Evolutionary conservation across 2,888 invertebrate genomes (phyloP), one percentile per base, ranked within the genome.

Genomic region (Lithodes maja): DNA sequence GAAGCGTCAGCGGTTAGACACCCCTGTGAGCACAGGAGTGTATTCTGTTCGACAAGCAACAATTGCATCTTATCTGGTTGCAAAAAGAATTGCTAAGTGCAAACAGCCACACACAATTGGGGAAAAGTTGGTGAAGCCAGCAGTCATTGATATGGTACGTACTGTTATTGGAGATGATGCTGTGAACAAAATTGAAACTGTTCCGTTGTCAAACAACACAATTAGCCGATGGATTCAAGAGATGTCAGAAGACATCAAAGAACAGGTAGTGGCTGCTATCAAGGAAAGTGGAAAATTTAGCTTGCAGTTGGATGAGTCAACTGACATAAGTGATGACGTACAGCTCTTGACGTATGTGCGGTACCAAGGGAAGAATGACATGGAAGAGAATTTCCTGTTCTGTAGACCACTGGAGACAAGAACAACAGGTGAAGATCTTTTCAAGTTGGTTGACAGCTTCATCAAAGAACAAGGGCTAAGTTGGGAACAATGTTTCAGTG

Each of bases 401-500:
- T 52, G 80, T 80, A 15, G 53, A 52, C 12, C 52, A 80, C 53
- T 80, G 80, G 5, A 50, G 53, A 80, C 80, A 52, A 80, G 52
- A 50, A 80, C 50, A 52, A 80, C 15, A 54, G 80, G 80, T 52
- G 80, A 52, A 83, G 69, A 83, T 83, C 15, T 50, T 68, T 50
- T 71, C 69, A 33, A 83, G 49, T 33, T 77, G 77, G 77, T 77
- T 83, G 83, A 71, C 83, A 49, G 53, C 7, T 83, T 83, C 83
- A 52, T 83, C n/a, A 83, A 71, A 71, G 83, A 71, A 54, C 2
- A 82, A 81, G 83, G 52, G 15, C 83, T 83, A 33, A 15, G 49
- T 33, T 83, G 83, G 74, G 54, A 49, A 50, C 52, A 83, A 83
- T 83, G 74, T 2, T 83, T 71, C 83, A 83, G 83, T 53, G 53